Evolutionary conservation across 2,797 vertebrate species (phyloP), one percentile per base, ranked within the genome.

Genomic region (Myiotriccus ornatus): DNA sequence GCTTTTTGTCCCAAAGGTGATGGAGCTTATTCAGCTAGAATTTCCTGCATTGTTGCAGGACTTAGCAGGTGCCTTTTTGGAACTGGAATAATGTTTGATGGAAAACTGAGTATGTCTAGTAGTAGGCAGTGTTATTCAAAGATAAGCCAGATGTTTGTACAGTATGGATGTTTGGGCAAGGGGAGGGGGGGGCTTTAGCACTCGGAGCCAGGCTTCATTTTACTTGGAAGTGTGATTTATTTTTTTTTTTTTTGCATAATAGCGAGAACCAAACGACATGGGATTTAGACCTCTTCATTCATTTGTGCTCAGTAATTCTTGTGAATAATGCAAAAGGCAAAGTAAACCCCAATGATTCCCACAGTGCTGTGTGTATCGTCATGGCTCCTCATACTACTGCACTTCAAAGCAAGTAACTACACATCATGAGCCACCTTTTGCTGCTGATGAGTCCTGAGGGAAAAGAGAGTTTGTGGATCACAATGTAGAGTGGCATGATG

Each of bases 251-350:
- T 68, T 87, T 84, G 44, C 41, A 3, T 84, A 62, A 46, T 49
- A 70, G 62, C 19, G n/a, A 84, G 84, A 89, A 79, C 34, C 32
- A 34, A 74, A 41, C 0, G 0, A 76, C 15, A 1, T 41, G 75
- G 43, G 75, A 60, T 78, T 88, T 70, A 69, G 57, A 34, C 21
- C 25, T 74, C 70, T 90, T 22, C 56, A 43, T 74, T 65, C 37
- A 39, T 89, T 91, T 88, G 44, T 9, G 4, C 70, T 76, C 52
- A 41, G 62, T 76, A 76, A 90, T 84, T 93, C 67, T 53, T 76
- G 70, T 89, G 78, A 85, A 82, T 82, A 82, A 84, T 90, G 81
- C 86, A 83, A 60, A 84, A 83, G 84, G 68, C 67, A 52, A 55
- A 94, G 65, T 64, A 68, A 90, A 68, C 28, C 32, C 47, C 50